Evolutionary conservation across 2,888 invertebrate genomes (phyloP).

Genomic region (Rhingia campestris): DNA sequence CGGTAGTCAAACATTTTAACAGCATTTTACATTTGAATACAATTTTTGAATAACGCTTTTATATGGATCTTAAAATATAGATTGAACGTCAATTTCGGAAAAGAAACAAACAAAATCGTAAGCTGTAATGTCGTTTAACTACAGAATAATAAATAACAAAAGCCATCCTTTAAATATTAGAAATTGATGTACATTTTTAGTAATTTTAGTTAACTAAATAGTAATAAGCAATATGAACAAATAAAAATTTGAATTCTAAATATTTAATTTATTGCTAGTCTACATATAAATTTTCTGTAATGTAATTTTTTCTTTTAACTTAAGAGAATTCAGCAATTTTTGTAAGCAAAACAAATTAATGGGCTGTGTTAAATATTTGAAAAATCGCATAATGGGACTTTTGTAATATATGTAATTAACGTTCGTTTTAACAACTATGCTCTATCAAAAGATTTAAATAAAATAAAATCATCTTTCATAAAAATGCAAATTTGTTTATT

Average conservation of each 20-base stretch:
- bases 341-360: constrained; percentile 30
- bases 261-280: no score
- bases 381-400: not conserved
- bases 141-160: no score
- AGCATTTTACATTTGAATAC: no score
- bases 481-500: not conserved
- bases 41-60: no score
- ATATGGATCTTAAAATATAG: not conserved
- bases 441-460: not conserved
- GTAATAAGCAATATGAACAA: no score
- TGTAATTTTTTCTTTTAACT: constrained; percentile 2
- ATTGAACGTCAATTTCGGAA: not conserved
- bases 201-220: no score
- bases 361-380: constrained; percentile 59
- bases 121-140: no score
- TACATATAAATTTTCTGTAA: no score
- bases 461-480: constrained; percentile 2
- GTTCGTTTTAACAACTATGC: not conserved
- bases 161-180: no score
- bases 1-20: not conserved
- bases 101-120: no score
- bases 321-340: constrained; percentile 16
- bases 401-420: constrained; percentile 7
- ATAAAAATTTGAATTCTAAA: no score
- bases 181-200: no score